These are phyloP conservation scores for Gasteruption jaculator DNA, from an alignment of 2,888 invertebrate species.

Conservation along the genomic window DNA sequence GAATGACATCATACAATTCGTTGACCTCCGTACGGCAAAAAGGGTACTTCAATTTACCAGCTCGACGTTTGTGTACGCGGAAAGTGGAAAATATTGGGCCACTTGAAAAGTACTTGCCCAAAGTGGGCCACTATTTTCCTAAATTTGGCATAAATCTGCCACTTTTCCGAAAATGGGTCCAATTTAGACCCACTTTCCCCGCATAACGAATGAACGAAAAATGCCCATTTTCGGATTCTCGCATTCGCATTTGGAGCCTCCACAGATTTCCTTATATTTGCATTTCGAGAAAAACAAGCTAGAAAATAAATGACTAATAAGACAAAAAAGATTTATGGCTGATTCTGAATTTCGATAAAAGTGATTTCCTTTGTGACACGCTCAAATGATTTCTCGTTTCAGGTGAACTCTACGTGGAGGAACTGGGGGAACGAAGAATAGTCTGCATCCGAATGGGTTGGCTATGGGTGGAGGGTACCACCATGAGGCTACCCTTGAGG, in stretches of 20 bases:
- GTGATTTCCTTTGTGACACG: conserved; percentile 12
- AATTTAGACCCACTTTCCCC: no score
- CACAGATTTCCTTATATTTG: no score
- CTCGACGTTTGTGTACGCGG: conserved; percentile 1
- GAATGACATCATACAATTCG: no score
- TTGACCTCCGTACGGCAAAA: no score
- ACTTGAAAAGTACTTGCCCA: background rate
- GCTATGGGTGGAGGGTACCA: conserved; percentile 48
- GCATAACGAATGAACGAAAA: no score
- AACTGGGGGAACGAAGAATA: conserved; percentile 42
- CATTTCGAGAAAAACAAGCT: conserved; percentile 20
- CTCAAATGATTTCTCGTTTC: conserved; percentile 25
- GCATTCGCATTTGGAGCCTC: no score
- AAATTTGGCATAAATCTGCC: no score
- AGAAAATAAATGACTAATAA: conserved; percentile 15
- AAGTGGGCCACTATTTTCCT: background rate
- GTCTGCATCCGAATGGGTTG: conserved; percentile 49
- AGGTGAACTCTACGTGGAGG: conserved; percentile 49
- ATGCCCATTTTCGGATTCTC: no score
- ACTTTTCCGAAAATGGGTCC: no score
- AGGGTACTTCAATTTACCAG: no score
- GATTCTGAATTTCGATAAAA: conserved; percentile 18
- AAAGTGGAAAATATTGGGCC: conserved; percentile 8
- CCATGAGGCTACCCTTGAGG: conserved; percentile 44
- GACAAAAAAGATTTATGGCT: conserved; percentile 14